phyloP scores from a whole-genome alignment of 2,113 vertebrate species.

The Corvus cornix region DNA sequence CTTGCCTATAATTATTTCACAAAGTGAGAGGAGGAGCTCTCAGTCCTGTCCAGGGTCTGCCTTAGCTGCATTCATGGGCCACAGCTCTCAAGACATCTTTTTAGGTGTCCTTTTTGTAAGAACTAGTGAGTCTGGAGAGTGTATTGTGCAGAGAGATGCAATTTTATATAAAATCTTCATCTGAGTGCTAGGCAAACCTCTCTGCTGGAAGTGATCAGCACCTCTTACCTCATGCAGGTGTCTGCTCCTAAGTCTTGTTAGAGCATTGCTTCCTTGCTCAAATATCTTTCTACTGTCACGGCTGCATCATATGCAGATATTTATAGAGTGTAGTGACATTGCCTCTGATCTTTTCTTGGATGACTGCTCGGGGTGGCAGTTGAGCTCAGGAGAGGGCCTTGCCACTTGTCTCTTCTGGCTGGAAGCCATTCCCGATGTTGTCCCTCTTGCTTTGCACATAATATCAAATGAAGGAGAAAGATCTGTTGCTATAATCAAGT shows the following conservation, averaged over 20 bases:
- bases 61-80: background rate
- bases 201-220: background rate
- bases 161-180: background rate
- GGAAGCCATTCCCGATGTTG: background rate
- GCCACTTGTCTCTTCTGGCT: conserved; percentile 33
- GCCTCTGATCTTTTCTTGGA: conserved; percentile 35
- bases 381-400: conserved; percentile 5
- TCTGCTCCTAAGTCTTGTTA: background rate
- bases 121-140: background rate
- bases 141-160: background rate
- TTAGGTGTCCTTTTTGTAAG: background rate
- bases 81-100: background rate
- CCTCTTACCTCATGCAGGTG: background rate
- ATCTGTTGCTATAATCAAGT: conserved; percentile 14
- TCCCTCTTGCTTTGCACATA: background rate
- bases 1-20: background rate
- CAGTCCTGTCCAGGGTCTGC: background rate
- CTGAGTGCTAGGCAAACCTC: background rate
- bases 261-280: background rate
- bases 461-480: conserved; percentile 12
- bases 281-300: background rate
- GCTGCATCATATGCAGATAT: conserved; percentile 14
- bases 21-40: background rate
- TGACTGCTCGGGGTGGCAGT: background rate
- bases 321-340: conserved; percentile 27